Evolutionary conservation across 2,888 invertebrate species (phyloP), one percentile per base, ranked within the genome.

Genomic region (Tuta absoluta): DNA sequence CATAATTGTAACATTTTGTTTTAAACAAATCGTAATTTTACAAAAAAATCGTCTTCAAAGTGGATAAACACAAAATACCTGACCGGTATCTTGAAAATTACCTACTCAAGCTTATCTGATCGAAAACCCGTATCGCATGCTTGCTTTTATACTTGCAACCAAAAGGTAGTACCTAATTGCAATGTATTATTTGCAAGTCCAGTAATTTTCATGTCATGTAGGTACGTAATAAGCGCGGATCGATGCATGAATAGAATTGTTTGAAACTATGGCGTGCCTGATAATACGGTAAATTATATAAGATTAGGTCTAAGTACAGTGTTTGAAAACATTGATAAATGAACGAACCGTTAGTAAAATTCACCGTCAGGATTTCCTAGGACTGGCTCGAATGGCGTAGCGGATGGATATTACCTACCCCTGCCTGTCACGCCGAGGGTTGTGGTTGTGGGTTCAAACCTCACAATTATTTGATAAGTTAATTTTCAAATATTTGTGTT

Each of bases 151-250:
- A 21, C 11, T 21, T 19, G 49, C n/a, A 21, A 4, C 21, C 12
- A 49, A 19, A n/a, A n/a, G 11, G 21, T 1, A 19, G 1, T 23
- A 23, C 4, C 1, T 53, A 23, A 23, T 49, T 23, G 51, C 51
- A 24, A 14, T 53, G 23, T 53, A 23, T 23, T 14, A 14, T 10
- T 14, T 23, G 51, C 23, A 53, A 53, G 3, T 21, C 21, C 49
- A 49, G 51, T 53, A 24, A 53, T 53, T 53, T 23, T 53, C 23
- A 23, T 23, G 51, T 53, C 51, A 53, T 24, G 51, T 24, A 45
- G n/a, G 33, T 33, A 33, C 33, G 5, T 10, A 8, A 49, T 49
- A 2, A n/a, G n/a, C n/a, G n/a, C n/a, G n/a, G n/a, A n/a, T n/a
- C n/a, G n/a, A n/a, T 21, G 49, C 19, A 49, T 49, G 49, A 49